Evolutionary conservation across 1,140 invertebrate species (phyloP), one percentile per base, ranked within the genome.

Genomic region (Drosophila punjabiensis): DNA sequence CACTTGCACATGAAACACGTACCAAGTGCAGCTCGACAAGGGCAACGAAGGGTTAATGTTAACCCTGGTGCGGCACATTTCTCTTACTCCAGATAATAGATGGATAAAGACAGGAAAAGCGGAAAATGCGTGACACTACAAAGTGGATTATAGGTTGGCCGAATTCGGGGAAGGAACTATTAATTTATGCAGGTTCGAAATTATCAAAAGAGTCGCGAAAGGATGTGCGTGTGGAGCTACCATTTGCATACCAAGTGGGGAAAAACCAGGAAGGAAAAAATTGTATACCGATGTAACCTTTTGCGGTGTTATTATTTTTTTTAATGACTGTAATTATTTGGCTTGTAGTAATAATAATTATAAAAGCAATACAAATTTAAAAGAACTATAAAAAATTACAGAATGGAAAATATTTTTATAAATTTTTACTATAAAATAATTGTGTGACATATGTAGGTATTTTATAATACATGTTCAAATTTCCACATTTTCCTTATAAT

Each of bases 1-100:
- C 85, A 85, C 78, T 88, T 88, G 85, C 75, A 81, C 59, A 65
- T 56, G 37, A 52, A 64, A 69, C 85, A 89, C 77, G 84, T 89
- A 73, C 56, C 48, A 48, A 64, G 48, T 69, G 77, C 76, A 45
- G 33, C 30, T 18, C 39, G 59, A 60, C 32, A 41, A 48, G 56
- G 35, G 47, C 55, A 61, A 6, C 37, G 52, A 74, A 61, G 71
- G 68, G 68, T 74, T 74, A 47, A 13, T 11, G 30, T n/a, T 52
- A 50, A 28, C 59, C 60, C 48, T 28, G 59, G 41, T 32, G 55
- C 13, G 48, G 52, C 53, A 55, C 60, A 56, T 61, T 64, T 68
- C 76, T 50, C 47, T 63, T 71, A 56, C 67, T 65, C 52, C 64
- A 73, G 75, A 83, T 80, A 67, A 76, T 66, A 74, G 64, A 59